Base-by-base conservation (phyloP, 2,113 vertebrate genomes). In the Gnathonemus longibarbis region DNA sequence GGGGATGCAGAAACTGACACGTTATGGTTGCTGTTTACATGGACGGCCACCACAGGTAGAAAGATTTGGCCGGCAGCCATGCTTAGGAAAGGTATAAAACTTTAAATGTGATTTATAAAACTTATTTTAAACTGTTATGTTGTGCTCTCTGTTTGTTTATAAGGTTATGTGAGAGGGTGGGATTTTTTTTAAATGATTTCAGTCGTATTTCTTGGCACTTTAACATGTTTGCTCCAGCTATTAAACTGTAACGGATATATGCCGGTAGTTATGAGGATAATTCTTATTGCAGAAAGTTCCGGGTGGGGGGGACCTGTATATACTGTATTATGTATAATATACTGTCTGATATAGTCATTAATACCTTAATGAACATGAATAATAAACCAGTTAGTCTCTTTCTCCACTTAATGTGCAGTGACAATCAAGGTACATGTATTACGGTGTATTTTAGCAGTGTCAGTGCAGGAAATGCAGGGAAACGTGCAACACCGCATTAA, bases 381-480 rank as follows among this genome's bases (percentile, higher is more conserved):
- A 52, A 35, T 53, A 35, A 56, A 87, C 50, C 50, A 53, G 13
- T 87, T 56, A 53, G 85, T 52, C 49, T 87, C 39, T 87, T 87
- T 53, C 31, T 17, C 17, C n/a, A 21, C 35, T 53, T 53, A 87
- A 53, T 35, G 42, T 87, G 50, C 86, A 53, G 86, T 87, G 86
- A 87, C 86, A 87, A 87, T 87, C 86, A 53, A 31, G 86, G 49
- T 48, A 53, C 50, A 56, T 87, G 50, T 21, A 86, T 86, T 86
- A 49, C 1, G 4, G 42, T 86, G n/a, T 50, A 49, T 86, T 86
- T 49, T 6, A 86, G n/a, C 11, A 53, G 50, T 9, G 50, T 53
- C n/a, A 35, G 46, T n/a, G 49, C 31, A 27, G 50, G 49, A 87
- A 58, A 87, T 87, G 9, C n/a, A n/a, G 50, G 48, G 49, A 35